Percentiles rank a stretch among this genome's conserved stretches.
These are phyloP conservation scores for Malacoraja senta DNA, from an alignment of 2,797 vertebrate genomes.

Conservation along the genomic window DNA sequence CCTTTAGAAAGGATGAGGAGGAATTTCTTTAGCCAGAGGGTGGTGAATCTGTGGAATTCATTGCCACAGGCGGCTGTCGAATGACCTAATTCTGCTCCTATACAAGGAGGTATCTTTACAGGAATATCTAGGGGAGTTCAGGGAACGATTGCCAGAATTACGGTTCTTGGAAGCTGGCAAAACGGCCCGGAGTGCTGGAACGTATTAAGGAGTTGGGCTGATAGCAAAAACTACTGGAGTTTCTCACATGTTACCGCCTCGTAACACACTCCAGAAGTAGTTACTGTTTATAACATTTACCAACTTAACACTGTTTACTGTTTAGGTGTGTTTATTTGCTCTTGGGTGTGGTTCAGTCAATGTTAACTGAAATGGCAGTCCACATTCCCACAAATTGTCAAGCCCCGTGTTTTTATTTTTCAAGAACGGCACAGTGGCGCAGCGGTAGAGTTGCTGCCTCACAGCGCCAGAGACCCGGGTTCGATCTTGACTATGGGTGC, in stretches of 20 bases:
- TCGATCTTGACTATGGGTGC: no score
- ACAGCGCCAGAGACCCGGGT: no score
- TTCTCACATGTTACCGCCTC: not conserved
- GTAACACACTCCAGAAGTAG: conserved; percentile 19
- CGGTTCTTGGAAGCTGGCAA: not conserved
- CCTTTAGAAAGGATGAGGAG: no score
- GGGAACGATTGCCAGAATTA: not conserved
- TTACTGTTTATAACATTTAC: conserved; percentile 1
- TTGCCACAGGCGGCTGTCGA: no score
- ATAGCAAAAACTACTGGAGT: not conserved
- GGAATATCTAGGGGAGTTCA: not conserved
- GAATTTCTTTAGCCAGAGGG: no score
- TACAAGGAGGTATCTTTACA: not conserved
- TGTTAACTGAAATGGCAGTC: not conserved
- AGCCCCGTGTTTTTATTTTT: not conserved
- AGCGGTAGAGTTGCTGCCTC: no score
- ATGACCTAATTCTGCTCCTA: no score
- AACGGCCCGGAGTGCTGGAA: not conserved
- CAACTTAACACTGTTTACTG: conserved; percentile 6
- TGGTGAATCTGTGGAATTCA: no score
- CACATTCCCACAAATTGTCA: not conserved
- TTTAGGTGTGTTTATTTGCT: not conserved
- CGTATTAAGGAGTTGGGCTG: not conserved
- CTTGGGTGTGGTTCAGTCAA: not conserved
- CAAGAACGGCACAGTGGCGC: no score